phyloP scores from a whole-genome alignment of 2,113 vertebrate genomes.

The Cheirogaleus medius region DNA sequence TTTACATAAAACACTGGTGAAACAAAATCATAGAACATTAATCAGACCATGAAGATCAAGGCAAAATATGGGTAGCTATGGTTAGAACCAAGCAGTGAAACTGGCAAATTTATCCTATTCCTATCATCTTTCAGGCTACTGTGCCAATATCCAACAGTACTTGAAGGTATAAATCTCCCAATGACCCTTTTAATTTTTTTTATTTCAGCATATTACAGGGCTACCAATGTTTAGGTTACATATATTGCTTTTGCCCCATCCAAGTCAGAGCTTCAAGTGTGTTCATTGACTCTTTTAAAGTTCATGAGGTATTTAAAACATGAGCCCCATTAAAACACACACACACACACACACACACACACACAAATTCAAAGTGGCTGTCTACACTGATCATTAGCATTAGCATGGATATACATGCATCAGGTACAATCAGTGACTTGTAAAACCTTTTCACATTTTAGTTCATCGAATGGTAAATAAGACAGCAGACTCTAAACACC shows the following conservation, averaged over 20 bases:
- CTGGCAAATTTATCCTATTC: not conserved
- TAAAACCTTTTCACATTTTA: not conserved
- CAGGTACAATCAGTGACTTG: not conserved
- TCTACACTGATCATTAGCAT: not conserved
- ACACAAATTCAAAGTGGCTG: not conserved
- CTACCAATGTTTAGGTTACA: too few relatives aligned
- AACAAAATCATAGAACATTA: not conserved
- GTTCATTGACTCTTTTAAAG: not conserved
- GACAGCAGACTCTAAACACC: not conserved
- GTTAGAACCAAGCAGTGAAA: not conserved
- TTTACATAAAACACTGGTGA: not conserved
- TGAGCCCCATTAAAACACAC: not conserved
- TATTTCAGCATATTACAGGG: too few relatives aligned
- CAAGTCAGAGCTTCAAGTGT: too few relatives aligned
- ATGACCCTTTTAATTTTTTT: not conserved
- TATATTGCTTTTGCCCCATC: too few relatives aligned
- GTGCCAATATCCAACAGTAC: not conserved
- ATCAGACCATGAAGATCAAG: not conserved
- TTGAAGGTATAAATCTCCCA: not conserved
- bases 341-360: not conserved
- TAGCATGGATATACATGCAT: not conserved
- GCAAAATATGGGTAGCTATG: not conserved
- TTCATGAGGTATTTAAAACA: not conserved
- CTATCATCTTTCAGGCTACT: not conserved
- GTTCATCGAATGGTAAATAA: not conserved